These are phyloP conservation scores for Leguminivora glycinivorella DNA, from an alignment of 1,140 invertebrate species.

Conservation along the genomic window DNA sequence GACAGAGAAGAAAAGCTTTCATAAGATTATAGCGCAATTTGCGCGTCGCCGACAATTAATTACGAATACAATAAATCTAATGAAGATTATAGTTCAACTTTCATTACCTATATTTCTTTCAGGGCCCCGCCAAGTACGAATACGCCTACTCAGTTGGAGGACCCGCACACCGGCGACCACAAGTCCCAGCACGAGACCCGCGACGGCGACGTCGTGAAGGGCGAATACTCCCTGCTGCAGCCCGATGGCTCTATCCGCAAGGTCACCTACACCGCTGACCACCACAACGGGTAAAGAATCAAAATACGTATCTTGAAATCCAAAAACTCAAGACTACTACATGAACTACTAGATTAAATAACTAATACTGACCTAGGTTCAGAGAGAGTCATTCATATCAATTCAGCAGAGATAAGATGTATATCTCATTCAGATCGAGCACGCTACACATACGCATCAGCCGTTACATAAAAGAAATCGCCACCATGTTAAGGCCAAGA, in stretches of 20 bases:
- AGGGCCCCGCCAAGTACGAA: slow-evolving; percentile 79
- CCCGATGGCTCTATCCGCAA: slow-evolving; percentile 82
- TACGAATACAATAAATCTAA: too few relatives aligned
- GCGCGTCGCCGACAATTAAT: neutral
- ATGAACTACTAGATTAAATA: neutral
- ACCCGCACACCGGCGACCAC: slow-evolving; percentile 81
- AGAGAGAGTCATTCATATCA: neutral
- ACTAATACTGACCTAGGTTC: slow-evolving; percentile 7
- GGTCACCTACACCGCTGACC: slow-evolving; percentile 76
- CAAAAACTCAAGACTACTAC: neutral
- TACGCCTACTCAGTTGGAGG: slow-evolving; percentile 81
- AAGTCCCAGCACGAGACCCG: slow-evolving; percentile 79
- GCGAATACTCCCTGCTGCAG: slow-evolving; percentile 81
- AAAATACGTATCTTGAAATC: slow-evolving; percentile 1
- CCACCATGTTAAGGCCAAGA: slow-evolving; percentile 43
- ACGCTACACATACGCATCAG: slow-evolving; percentile 31
- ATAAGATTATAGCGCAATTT: neutral
- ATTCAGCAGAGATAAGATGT: slow-evolving; percentile 6
- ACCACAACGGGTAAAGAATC: slow-evolving; percentile 61
- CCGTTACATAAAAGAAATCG: slow-evolving; percentile 37
- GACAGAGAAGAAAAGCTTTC: neutral
- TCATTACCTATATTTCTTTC: slow-evolving; percentile 23
- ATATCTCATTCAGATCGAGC: slow-evolving; percentile 41
- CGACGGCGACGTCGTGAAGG: slow-evolving; percentile 79
- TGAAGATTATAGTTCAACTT: neutral